These are phyloP conservation scores for Lepidostoma basale DNA, from an alignment of 1,140 invertebrate species.

Conservation along the genomic window DNA sequence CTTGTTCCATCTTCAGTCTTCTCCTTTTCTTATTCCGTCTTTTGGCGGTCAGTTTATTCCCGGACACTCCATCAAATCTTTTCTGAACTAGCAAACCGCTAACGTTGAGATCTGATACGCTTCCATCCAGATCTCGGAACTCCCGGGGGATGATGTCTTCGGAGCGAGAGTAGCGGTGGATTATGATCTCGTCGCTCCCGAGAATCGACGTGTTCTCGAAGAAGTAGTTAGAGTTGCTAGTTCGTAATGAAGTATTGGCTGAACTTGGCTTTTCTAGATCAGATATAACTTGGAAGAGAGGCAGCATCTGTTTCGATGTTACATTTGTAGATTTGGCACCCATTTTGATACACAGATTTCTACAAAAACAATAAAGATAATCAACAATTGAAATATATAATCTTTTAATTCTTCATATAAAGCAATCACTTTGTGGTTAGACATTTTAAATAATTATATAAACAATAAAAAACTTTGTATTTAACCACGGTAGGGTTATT, in stretches of 20 bases:
- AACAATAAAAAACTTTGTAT: too few relatives aligned
- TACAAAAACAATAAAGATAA: too few relatives aligned
- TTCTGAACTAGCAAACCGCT: background rate
- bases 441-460: too few relatives aligned
- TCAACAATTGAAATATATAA: background rate
- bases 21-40: conserved; percentile 34
- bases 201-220: conserved; percentile 31
- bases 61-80: background rate
- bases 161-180: conserved; percentile 10
- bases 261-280: conserved; percentile 34
- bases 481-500: too few relatives aligned
- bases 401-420: background rate
- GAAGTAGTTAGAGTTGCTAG: conserved; percentile 29
- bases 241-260: conserved; percentile 33
- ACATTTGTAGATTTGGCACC: conserved; percentile 40
- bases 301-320: conserved; percentile 40
- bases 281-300: conserved; percentile 44
- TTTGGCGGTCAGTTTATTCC: conserved; percentile 2
- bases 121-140: background rate
- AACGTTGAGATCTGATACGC: background rate
- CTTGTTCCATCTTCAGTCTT: conserved; percentile 26
- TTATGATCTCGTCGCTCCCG: conserved; percentile 1
- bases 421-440: too few relatives aligned
- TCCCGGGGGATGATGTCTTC: conserved; percentile 2
- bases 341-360: conserved; percentile 13